Evolutionary conservation across 2,888 invertebrate genomes (phyloP).

Genomic region (Andrena bicolor): DNA sequence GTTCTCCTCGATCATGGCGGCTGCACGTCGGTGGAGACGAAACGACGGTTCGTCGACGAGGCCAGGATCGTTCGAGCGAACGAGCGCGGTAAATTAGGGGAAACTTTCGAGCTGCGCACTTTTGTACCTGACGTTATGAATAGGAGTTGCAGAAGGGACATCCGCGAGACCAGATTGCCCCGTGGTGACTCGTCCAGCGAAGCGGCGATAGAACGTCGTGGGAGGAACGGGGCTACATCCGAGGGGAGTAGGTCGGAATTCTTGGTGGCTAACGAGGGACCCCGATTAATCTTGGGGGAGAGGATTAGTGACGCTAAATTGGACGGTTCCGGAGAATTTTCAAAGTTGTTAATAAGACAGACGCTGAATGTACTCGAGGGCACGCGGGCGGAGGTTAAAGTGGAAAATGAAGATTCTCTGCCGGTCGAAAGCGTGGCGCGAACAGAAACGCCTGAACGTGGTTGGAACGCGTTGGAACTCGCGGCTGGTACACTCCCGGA

Average conservation of each 20-base stretch:
- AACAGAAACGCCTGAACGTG: background rate
- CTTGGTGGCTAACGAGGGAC: conserved; percentile 7
- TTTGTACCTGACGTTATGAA: conserved; percentile 41
- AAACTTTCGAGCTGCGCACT: conserved; percentile 38
- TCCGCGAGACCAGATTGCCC: conserved; percentile 6
- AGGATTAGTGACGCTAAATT: background rate
- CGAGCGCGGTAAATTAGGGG: conserved; percentile 1
- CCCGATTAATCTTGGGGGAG: background rate
- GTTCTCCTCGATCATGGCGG: conserved; percentile 52
- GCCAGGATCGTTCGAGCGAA: background rate
- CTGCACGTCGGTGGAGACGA: conserved; percentile 36
- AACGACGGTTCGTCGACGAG: conserved; percentile 41
- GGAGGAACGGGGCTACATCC: background rate
- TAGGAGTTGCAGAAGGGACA: background rate
- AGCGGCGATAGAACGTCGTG: background rate
- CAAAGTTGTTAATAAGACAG: background rate
- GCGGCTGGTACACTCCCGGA: background rate
- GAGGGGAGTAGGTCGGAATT: conserved; percentile 25
- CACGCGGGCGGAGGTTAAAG: background rate
- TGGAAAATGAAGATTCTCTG: background rate
- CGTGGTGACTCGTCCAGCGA: conserved; percentile 24
- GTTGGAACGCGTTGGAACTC: background rate
- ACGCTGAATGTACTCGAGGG: background rate
- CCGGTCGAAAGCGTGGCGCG: background rate
- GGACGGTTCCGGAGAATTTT: background rate